Base-by-base conservation (phyloP, 2,888 invertebrate genomes). In the Steromphala cineraria region DNA sequence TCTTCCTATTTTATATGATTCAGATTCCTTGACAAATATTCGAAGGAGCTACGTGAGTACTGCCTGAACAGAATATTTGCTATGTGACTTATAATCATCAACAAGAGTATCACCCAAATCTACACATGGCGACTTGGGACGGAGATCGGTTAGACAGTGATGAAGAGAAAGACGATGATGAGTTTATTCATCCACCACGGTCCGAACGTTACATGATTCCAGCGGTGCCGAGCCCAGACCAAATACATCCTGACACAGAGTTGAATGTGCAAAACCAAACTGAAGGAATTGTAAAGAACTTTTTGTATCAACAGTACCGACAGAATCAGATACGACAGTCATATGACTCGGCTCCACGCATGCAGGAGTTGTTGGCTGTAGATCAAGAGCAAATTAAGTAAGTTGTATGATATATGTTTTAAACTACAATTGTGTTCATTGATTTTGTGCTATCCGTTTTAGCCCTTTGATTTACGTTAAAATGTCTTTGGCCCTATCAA, bases 251-350 rank as follows among this genome's bases (percentile, higher is more conserved):
- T 19, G 92, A 92, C 81, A 87, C 90, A 5, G 92, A 91, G 78
- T 89, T 91, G 67, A 88, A 92, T 86, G 92, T 93, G n/a, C 84
- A 85, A 19, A 88, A 88, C 24, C 89, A 93, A 82, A 90, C 92
- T 28, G 92, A 92, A 67, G 90, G 89, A 79, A 89, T 93, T 0
- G 91, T 93, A 75, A 83, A 87, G 71, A 92, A 91, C 83, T 93
- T 92, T 82, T 87, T 92, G 74, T 90, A 87, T 75, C 89, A 92
- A 75, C 82, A 88, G 71, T 90, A 89, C 80, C 82, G 87, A n/a
- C 87, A 88, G 67, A 91, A 91, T 19, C 86, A 86, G 19, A 83
- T 84, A 36, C 75, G 81, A 28, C 83, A 83, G 31, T 67, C 71
- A 10, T 85, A 83, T 56, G 87, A 87, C 40, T 83, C 83, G 24